Base-by-base conservation (phyloP, 2,888 invertebrate species). In the Dasysyrphus albostriatus region DNA sequence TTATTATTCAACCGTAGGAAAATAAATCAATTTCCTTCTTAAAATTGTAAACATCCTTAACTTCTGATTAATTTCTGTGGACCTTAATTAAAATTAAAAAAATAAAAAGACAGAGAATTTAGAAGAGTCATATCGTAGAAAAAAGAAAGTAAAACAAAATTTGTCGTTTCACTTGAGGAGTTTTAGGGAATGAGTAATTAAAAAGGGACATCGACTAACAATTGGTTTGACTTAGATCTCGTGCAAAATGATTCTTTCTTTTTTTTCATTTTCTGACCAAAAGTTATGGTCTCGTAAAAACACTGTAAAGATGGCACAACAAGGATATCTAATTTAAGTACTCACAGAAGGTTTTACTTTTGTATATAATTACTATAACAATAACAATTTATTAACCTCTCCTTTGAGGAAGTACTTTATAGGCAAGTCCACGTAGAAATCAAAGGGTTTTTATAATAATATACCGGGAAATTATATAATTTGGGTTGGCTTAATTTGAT, bases 11-110 rank as follows among this genome's bases (percentile, higher is more conserved):
- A 12, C 51, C 39, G 29, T 54, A 16, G 24, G 37, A 54, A 69
- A 54, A 54, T 69, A 69, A 69, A 69, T 69, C 69, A 69, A 69
- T 69, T 54, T 69, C 39, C 16, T 29, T 54, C 69, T 51, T 51
- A 37, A 51, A 37, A 54, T 42, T 69, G 54, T 29, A n/a, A 69
- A 39, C 39, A 69, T 69, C 54, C 69, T 54, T 54, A 69, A 29
- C 69, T 69, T 69, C 29, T 54, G 39, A 69, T 69, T 54, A 69
- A 54, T 69, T 24, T 54, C 39, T 29, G 54, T 6, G 39, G 69
- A 42, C 29, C 54, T 69, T 69, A 69, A 69, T 69, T 69, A 69
- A 69, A 54, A 69, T 54, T n/a, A 47, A 51, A 37, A 24, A 37
- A n/a, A 54, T n/a, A 54, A 51, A 19, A 6, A 39, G 3, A 59